phyloP scores from a whole-genome alignment of 2,113 vertebrate genomes.

The Siphamia tubifer region DNA sequence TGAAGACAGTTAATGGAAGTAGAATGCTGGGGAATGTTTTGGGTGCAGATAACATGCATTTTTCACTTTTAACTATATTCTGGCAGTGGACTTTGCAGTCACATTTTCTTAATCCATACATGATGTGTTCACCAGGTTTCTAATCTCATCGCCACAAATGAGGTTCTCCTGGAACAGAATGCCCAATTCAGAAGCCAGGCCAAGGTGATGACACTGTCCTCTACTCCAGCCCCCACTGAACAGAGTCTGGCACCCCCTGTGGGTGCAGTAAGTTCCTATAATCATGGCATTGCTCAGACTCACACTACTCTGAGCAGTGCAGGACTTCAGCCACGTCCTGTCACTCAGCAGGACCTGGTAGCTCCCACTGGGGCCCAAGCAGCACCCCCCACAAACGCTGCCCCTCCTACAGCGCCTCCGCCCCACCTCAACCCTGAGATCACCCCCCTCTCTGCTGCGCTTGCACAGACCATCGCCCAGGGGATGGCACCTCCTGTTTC shows the following conservation, averaged over 20 bases:
- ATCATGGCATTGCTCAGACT: constrained; percentile 96
- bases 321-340: constrained; percentile 90
- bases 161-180: constrained; percentile 96
- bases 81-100: no score
- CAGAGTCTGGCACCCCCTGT: constrained; percentile 89
- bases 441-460: constrained; percentile 89
- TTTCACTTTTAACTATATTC: no score
- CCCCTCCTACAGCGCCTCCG: constrained; percentile 82
- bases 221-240: constrained; percentile 87
- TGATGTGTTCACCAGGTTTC: constrained; percentile 81
- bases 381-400: constrained; percentile 83
- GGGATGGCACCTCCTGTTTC: constrained; percentile 95
- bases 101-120: neutral
- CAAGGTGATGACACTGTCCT: constrained; percentile 94
- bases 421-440: constrained; percentile 92
- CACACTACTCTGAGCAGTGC: constrained; percentile 98
- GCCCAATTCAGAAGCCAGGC: constrained; percentile 95
- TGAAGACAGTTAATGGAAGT: no score
- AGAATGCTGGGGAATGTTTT: no score
- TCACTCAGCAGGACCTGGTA: constrained; percentile 92
- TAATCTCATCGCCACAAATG: constrained; percentile 94
- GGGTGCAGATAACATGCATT: no score
- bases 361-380: constrained; percentile 85
- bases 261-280: constrained; percentile 92
- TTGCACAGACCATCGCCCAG: constrained; percentile 95